Percentiles rank a stretch among this genome's conserved stretches.
These are phyloP conservation scores for Cettia cetti DNA, from an alignment of 2,113 vertebrate genomes.

Conservation along the genomic window DNA sequence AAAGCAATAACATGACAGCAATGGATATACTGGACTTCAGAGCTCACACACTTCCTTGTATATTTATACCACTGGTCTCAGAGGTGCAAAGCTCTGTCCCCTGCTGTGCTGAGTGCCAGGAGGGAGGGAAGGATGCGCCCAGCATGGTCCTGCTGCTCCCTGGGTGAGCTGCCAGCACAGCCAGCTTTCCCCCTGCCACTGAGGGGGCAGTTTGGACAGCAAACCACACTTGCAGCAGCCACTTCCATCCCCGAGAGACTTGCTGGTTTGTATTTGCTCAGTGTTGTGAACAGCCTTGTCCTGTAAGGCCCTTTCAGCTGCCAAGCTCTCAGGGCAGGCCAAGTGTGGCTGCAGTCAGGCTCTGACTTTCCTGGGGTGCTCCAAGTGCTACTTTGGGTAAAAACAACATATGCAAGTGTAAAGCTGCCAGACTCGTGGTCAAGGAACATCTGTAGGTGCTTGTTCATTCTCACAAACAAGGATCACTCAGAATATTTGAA, in stretches of 20 bases:
- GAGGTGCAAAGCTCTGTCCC: background rate
- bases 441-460: background rate
- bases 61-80: background rate
- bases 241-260: background rate
- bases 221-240: background rate
- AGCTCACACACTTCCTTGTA: background rate
- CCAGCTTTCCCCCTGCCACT: background rate
- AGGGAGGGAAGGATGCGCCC: background rate
- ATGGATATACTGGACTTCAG: background rate
- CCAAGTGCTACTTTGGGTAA: background rate
- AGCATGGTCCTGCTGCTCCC: fast-evolving
- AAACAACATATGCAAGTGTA: background rate
- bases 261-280: background rate
- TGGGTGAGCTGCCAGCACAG: background rate
- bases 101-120: background rate
- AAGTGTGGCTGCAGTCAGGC: background rate
- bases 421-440: background rate
- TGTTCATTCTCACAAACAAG: background rate
- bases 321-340: background rate
- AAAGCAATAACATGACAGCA: background rate
- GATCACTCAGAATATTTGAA: background rate
- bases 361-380: background rate
- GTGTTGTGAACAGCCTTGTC: background rate
- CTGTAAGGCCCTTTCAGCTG: background rate
- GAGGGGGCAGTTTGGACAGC: background rate